phyloP scores from a whole-genome alignment of 2,113 vertebrate species.

The Grammomys surdaster region DNA sequence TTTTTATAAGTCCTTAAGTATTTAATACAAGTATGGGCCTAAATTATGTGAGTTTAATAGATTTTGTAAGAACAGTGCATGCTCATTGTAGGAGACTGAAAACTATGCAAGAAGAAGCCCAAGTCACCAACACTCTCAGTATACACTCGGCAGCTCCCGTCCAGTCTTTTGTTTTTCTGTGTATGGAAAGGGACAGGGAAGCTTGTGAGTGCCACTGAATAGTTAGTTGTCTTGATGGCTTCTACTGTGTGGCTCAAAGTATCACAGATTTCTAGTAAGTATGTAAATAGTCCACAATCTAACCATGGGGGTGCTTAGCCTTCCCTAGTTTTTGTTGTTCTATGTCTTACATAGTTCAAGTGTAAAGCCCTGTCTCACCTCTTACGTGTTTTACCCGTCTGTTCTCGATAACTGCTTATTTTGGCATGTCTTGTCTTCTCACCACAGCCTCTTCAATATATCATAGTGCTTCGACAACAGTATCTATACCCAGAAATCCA shows the following conservation, averaged over 20 bases:
- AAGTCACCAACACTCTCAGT: neutral
- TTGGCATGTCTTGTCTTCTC: neutral
- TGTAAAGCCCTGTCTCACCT: neutral
- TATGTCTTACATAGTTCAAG: neutral
- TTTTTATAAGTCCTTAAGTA: conserved; percentile 1
- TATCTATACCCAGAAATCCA: neutral
- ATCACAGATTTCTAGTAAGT: neutral
- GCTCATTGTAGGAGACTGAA: conserved; percentile 20
- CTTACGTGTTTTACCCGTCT: neutral
- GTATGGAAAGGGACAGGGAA: neutral
- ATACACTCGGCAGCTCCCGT: neutral
- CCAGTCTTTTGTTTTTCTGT: neutral
- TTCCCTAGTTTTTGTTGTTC: conserved; percentile 31
- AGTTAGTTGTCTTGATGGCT: conserved; percentile 2
- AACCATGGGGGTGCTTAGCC: neutral
- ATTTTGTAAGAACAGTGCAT: conserved; percentile 20
- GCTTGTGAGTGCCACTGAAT: neutral
- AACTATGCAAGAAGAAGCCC: conserved; percentile 24
- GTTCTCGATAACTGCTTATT: neutral
- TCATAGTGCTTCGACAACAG: neutral
- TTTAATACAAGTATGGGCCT: conserved; percentile 2
- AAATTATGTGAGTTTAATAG: neutral
- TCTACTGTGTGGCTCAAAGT: neutral
- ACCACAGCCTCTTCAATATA: neutral
- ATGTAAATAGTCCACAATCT: neutral